Conservation (phyloP, 2,113 vertebrate species). For the Empidonax alnorum region DNA sequence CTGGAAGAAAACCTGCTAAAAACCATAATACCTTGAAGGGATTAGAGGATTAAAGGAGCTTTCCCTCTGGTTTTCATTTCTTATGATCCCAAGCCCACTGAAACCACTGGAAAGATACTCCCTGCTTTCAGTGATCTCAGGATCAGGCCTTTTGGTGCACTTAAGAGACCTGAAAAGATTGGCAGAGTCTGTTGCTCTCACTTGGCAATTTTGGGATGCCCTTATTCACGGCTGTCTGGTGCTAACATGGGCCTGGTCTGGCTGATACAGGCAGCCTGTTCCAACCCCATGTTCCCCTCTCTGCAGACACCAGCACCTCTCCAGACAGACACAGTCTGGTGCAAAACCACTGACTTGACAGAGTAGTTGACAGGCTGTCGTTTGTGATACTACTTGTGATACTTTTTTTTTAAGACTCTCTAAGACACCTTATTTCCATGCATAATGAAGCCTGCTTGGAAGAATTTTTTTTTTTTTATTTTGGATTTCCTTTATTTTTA, state of each 20-base stretch:
- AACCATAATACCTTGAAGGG: background rate
- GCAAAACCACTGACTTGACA: background rate
- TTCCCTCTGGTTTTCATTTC: slow-evolving; percentile 25
- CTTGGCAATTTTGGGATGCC: background rate
- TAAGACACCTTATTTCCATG: slow-evolving; percentile 5
- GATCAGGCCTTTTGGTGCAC: background rate
- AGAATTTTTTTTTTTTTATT: background rate
- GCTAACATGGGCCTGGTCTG: background rate
- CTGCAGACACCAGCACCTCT: background rate
- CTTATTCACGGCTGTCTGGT: background rate
- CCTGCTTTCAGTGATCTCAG: background rate
- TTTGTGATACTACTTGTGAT: background rate
- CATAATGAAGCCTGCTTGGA: background rate
- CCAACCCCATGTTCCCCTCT: background rate
- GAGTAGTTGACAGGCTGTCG: background rate
- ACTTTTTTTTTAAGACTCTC: background rate
- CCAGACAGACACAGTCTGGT: background rate
- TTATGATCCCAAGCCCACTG: background rate
- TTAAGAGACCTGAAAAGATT: background rate
- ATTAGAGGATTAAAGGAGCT: slow-evolving; percentile 45
- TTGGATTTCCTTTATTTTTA: background rate
- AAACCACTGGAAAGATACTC: background rate
- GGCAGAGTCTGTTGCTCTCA: background rate
- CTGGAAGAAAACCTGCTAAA: slow-evolving; percentile 28
- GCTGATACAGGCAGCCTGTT: background rate